These are phyloP conservation scores for Bombus breviceps DNA, from an alignment of 1,140 invertebrate genomes.

Conservation along the genomic window DNA sequence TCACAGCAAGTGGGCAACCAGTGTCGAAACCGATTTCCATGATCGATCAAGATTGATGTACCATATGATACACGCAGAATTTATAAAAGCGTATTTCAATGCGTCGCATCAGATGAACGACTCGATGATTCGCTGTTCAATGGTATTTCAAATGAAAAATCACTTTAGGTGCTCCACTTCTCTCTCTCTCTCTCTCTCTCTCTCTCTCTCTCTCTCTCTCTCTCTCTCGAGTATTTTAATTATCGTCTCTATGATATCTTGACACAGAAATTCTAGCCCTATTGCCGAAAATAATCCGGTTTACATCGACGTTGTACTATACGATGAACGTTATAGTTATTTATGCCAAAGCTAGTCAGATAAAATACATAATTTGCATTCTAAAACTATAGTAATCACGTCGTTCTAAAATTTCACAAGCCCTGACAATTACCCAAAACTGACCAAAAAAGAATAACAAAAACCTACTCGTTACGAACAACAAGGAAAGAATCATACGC, in stretches of 20 bases:
- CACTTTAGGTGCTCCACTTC: not conserved
- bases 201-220: no score
- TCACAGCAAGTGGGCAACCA: slow-evolving; percentile 37
- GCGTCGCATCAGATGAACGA: not conserved
- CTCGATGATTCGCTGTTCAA: slow-evolving; percentile 3
- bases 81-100: slow-evolving; percentile 22
- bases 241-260: no score
- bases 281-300: no score
- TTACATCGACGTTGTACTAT: not conserved
- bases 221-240: not conserved
- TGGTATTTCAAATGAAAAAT: not conserved
- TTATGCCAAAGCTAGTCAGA: no score
- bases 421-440: no score
- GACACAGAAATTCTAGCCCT: not conserved
- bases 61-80: not conserved
- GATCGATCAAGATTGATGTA: slow-evolving; percentile 50
- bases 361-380: no score
- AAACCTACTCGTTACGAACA: no score
- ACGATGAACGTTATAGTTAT: not conserved
- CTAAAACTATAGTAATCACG: no score
- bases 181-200: no score
- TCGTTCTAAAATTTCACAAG: no score
- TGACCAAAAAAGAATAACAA: no score
- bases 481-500: no score
- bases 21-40: slow-evolving; percentile 34